Conservation (phyloP, 2,113 vertebrate species). For the Lagenorhynchus albirostris region DNA sequence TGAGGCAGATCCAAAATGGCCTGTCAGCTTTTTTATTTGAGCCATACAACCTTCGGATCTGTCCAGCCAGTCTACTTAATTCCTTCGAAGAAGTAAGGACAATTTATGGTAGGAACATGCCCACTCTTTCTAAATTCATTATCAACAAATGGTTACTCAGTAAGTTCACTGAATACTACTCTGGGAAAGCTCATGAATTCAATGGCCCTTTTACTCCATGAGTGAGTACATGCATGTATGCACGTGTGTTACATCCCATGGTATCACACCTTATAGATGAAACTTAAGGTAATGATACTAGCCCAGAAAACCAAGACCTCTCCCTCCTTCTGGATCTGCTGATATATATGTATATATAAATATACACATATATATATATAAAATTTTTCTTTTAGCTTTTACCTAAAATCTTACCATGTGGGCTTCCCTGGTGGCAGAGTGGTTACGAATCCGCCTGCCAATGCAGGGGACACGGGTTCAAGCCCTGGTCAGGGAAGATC, state of each 20-base stretch:
- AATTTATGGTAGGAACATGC: not conserved
- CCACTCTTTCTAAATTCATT: not conserved
- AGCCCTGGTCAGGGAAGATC: too few relatives aligned
- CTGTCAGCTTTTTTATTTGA: conserved; percentile 87
- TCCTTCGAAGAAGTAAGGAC: conserved; percentile 83
- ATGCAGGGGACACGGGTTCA: too few relatives aligned
- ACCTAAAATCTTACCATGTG: conserved; percentile 1
- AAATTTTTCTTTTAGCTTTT: not conserved
- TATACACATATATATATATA: not conserved
- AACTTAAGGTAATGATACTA: not conserved
- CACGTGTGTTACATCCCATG: fast-evolving
- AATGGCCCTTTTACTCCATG: not conserved
- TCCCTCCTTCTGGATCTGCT: not conserved
- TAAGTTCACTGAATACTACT: not conserved
- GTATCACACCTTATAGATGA: not conserved
- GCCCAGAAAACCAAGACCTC: not conserved
- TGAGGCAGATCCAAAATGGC: conserved; percentile 92
- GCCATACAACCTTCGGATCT: conserved; percentile 93
- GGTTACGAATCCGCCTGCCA: too few relatives aligned
- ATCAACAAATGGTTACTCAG: not conserved
- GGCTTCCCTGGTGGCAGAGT: too few relatives aligned
- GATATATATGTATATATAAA: not conserved
- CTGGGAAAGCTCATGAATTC: not conserved
- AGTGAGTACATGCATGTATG: not conserved
- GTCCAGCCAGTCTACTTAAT: conserved; percentile 89